phyloP scores from a whole-genome alignment of 2,797 vertebrate genomes.

The Lates japonicus region DNA sequence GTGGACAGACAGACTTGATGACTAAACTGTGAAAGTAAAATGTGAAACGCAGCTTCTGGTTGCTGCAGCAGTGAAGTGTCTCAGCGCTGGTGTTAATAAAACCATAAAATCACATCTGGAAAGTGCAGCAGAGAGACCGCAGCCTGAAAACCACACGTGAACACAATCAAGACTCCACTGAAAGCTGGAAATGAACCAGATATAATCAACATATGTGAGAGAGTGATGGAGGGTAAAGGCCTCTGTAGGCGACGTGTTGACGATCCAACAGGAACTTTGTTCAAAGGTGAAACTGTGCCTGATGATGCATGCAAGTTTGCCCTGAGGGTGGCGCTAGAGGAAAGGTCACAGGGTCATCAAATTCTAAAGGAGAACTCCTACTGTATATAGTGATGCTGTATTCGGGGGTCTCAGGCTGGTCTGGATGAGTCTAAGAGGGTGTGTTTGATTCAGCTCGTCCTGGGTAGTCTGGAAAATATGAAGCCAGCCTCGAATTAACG shows the following conservation, averaged over 20 bases:
- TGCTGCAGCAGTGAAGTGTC: slow-evolving; percentile 23
- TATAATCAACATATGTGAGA: slow-evolving; percentile 15
- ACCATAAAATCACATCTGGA: slow-evolving; percentile 68
- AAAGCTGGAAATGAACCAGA: slow-evolving; percentile 41
- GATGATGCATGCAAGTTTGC: background rate
- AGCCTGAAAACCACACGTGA: slow-evolving; percentile 41
- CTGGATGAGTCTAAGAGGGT: too few species aligned
- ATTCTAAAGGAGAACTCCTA: background rate
- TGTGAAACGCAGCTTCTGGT: slow-evolving; percentile 18
- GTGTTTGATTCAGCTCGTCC: too few species aligned
- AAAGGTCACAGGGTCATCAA: background rate
- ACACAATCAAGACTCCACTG: slow-evolving; percentile 38
- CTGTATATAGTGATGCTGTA: too few species aligned
- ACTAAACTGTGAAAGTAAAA: slow-evolving; percentile 27
- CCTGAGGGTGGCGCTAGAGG: background rate
- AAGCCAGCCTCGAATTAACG: too few species aligned
- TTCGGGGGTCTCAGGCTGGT: too few species aligned
- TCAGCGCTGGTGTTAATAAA: slow-evolving; percentile 51
- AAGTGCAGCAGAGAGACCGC: slow-evolving; percentile 50
- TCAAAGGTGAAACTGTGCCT: too few species aligned
- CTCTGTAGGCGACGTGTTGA: background rate
- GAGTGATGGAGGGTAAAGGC: background rate
- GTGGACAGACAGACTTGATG: background rate
- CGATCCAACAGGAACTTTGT: background rate
- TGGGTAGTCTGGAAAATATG: too few species aligned